Percentiles rank a stretch among this genome's conserved stretches.
These are phyloP conservation scores for Gallinago nigripennis DNA, from an alignment of 2,797 vertebrate genomes.

Conservation along the genomic window DNA sequence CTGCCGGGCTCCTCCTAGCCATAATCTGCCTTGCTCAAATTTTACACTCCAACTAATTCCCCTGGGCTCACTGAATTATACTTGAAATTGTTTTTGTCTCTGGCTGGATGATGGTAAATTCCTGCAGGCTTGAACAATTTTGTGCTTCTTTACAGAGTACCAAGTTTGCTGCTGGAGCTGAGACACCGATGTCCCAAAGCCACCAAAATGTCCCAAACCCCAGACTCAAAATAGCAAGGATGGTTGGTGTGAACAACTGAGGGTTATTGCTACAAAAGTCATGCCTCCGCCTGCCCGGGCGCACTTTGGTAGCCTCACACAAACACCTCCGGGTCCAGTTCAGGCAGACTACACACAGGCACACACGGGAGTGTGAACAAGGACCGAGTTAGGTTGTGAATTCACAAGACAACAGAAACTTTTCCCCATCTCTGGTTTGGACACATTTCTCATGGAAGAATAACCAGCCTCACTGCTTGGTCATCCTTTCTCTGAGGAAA, in stretches of 20 bases:
- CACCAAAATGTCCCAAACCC: not conserved
- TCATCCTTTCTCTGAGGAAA: not conserved
- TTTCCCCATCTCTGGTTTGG: not conserved
- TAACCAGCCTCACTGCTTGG: not conserved
- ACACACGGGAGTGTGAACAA: not conserved
- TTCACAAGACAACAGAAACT: not conserved
- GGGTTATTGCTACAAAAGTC: not conserved
- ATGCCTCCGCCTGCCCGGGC: not conserved
- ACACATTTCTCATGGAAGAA: not conserved
- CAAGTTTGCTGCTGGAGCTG: not conserved
- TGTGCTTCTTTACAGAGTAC: not conserved
- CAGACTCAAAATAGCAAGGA: not conserved
- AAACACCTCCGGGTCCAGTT: not conserved
- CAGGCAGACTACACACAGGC: not conserved
- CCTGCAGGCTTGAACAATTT: slow-evolving; percentile 22
- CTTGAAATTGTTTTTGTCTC: slow-evolving; percentile 4
- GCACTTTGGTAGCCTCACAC: not conserved
- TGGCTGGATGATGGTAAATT: slow-evolving; percentile 36
- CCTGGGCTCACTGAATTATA: slow-evolving; percentile 15
- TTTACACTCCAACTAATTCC: slow-evolving; percentile 29
- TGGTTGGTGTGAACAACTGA: not conserved
- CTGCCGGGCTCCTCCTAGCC: slow-evolving; percentile 17
- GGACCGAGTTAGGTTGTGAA: not conserved
- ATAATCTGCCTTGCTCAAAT: slow-evolving; percentile 2
- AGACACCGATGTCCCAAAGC: not conserved